Evolutionary conservation across 2,113 vertebrate genomes (phyloP).

Genomic region (Sula dactylatra): DNA sequence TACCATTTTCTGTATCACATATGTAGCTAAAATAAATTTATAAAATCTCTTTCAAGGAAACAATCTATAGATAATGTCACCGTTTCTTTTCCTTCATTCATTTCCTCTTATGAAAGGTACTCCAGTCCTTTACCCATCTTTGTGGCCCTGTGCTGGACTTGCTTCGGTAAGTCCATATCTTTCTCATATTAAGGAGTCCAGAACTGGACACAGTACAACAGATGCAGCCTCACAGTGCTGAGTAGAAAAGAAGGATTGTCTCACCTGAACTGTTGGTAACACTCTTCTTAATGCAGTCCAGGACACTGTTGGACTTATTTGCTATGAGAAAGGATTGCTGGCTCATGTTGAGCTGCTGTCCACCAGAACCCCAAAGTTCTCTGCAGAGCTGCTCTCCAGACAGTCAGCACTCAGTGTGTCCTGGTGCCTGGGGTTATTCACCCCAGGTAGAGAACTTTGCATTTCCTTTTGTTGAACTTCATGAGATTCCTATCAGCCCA

Average conservation of each 20-base stretch:
- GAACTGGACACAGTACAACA: not conserved
- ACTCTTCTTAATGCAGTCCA: not conserved
- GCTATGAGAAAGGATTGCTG: not conserved
- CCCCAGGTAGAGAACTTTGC: not conserved
- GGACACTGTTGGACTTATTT: not conserved
- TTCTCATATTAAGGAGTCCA: not conserved
- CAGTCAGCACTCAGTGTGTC: not conserved
- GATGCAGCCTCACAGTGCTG: not conserved
- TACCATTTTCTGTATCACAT: not conserved
- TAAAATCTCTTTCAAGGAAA: not conserved
- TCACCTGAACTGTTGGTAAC: not conserved
- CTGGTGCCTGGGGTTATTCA: not conserved
- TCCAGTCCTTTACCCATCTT: not conserved
- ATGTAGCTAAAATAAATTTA: not conserved
- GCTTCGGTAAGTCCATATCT: not conserved
- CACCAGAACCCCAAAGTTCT: not conserved
- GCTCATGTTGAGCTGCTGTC: not conserved
- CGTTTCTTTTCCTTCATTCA: not conserved
- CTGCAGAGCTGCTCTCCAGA: not conserved
- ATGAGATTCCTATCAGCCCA: not conserved
- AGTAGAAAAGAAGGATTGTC: not conserved
- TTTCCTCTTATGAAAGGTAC: not conserved
- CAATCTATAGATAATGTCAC: not conserved
- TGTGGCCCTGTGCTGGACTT: not conserved
- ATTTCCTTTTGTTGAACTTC: not conserved